phyloP scores from a whole-genome alignment of 1,140 invertebrate genomes.

The Monochamus saltuarius region DNA sequence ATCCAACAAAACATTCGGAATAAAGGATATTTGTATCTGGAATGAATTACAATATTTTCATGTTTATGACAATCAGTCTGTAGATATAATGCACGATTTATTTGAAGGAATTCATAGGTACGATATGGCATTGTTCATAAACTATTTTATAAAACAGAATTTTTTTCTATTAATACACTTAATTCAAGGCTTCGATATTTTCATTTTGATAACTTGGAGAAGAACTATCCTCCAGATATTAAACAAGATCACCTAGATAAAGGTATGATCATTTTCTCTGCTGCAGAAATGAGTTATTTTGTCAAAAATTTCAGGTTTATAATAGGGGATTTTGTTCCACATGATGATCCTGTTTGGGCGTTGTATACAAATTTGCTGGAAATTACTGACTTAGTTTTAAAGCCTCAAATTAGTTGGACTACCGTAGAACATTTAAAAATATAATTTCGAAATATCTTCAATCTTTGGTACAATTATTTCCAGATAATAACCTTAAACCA shows the following conservation, averaged over 20 bases:
- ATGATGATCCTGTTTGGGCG: no score
- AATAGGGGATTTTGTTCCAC: neutral
- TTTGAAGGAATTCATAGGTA: constrained; percentile 9
- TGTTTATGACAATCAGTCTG: constrained; percentile 12
- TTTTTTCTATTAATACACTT: constrained; percentile 7
- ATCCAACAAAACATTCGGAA: neutral
- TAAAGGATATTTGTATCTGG: constrained; percentile 6
- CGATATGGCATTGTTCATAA: constrained; percentile 9
- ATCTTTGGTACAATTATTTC: no score
- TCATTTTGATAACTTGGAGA: constrained; percentile 1
- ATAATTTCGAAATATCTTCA: no score
- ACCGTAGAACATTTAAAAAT: no score
- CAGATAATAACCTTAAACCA: no score
- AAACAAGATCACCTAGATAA: neutral
- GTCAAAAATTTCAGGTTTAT: constrained; percentile 6
- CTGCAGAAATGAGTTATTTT: constrained; percentile 1
- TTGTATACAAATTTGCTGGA: no score
- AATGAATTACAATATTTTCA: constrained; percentile 8
- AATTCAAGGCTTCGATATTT: constrained; percentile 10
- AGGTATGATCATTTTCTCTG: no score
- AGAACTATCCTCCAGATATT: constrained; percentile 7
- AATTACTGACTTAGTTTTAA: no score
- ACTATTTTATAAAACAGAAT: constrained; percentile 4
- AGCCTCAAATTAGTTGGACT: no score
- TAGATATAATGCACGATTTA: constrained; percentile 13